Evolutionary conservation across 37 sponge, comb jelly and placozoan species (phyloP), one percentile per base, ranked within the genome.

Genomic region (Corticium candelabrum): DNA sequence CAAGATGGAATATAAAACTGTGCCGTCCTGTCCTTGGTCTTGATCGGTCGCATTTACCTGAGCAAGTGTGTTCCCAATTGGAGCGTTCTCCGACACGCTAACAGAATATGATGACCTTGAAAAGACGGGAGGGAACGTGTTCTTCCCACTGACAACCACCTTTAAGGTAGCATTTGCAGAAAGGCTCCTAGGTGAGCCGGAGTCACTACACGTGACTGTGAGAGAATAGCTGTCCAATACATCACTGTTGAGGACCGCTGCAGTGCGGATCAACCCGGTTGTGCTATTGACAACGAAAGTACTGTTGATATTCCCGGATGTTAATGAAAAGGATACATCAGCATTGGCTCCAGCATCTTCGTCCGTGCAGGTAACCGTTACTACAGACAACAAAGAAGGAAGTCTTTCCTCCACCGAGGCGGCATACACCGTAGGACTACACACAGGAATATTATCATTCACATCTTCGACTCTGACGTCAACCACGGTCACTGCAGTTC

Each of bases 1-100:
- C 31, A 32, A 35, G 4, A 70, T 70, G 36, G 81, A 38, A 39
- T 91, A 91, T 2, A 69, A 38, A 29, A 91, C 7, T 34, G 85
- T 72, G 1, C 86, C 86, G 73, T 70, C 31, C 5, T 4, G 4
- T 29, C 29, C 31, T 0, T 85, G 72, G 69, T 91, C 92, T 32
- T 37, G 38, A 35, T 91, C 92, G 3, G 76, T 85, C 5, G 92
- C 92, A n/a, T 15, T 31, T 0, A 91, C 88, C 1, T 79, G 76
- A 15, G 0, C 38, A 27, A 68, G 78, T 3, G 31, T 5, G 1
- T 37, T 39, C 1, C 90, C 90, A 21, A 89, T 78, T 1, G 35
- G 15, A 37, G 78, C 39, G 35, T 81, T 81, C 79, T 91, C 92
- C 41, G 41, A 38, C 3, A 91, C 34, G 32, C 41, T 35, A 35